Evolutionary conservation across 2,888 invertebrate genomes (phyloP).

Genomic region (Thera obeliscata): DNA sequence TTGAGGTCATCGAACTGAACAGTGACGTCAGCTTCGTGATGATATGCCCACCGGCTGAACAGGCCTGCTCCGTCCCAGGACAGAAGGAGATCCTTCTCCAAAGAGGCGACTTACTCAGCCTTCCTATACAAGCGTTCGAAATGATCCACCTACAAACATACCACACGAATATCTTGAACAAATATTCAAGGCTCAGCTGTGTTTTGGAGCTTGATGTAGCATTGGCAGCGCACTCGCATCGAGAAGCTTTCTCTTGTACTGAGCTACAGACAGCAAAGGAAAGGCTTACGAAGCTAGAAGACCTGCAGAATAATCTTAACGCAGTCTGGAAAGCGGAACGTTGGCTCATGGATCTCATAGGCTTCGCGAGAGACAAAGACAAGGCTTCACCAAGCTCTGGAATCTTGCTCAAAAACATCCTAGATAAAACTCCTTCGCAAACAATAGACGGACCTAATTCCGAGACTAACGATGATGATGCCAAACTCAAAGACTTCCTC

Average conservation of each 20-base stretch:
- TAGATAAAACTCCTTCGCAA: slow-evolving; percentile 67
- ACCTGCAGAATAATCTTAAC: slow-evolving; percentile 94
- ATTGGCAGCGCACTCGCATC: slow-evolving; percentile 95
- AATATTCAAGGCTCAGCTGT: slow-evolving; percentile 96
- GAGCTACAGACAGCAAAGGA: slow-evolving; percentile 95
- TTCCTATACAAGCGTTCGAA: slow-evolving; percentile 97
- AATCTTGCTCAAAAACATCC: slow-evolving; percentile 73
- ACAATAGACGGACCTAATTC: slow-evolving; percentile 63
- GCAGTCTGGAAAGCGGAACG: slow-evolving; percentile 96
- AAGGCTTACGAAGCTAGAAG: slow-evolving; percentile 91
- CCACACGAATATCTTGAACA: slow-evolving; percentile 94
- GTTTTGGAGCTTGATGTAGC: slow-evolving; percentile 96
- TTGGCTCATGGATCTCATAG: slow-evolving; percentile 98
- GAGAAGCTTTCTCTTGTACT: slow-evolving; percentile 96
- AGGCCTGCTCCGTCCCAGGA: slow-evolving; percentile 95
- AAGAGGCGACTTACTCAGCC: slow-evolving; percentile 92
- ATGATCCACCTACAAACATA: slow-evolving; percentile 98
- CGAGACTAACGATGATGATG: slow-evolving; percentile 75
- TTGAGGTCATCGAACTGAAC: slow-evolving; percentile 96
- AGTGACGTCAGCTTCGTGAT: slow-evolving; percentile 96
- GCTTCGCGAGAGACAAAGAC: slow-evolving; percentile 93
- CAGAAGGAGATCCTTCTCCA: slow-evolving; percentile 93
- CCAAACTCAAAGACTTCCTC: slow-evolving; percentile 79
- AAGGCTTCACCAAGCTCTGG: slow-evolving; percentile 76
- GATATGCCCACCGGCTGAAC: slow-evolving; percentile 95